A percentile compares a stretch with the other conserved stretches of the same genome.
phyloP scores from a whole-genome alignment of 2,797 vertebrate genomes.

The Enteromius argenteus region DNA sequence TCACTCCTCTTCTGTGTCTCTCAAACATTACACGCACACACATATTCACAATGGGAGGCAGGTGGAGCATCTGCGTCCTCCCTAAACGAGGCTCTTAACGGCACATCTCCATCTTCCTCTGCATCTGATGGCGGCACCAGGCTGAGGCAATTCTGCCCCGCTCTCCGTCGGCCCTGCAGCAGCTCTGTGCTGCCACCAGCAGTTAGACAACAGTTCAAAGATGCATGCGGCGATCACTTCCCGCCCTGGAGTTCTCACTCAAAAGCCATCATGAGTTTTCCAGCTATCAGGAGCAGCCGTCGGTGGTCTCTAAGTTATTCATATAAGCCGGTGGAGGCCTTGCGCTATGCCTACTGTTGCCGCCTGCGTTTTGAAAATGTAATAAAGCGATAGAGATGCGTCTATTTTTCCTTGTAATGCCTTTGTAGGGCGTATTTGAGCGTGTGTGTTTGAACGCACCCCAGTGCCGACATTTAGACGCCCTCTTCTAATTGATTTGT shows the following conservation, averaged over 20 bases:
- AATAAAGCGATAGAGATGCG: slow-evolving; percentile 43
- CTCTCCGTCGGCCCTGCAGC: slow-evolving; percentile 45
- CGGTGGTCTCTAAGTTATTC: slow-evolving; percentile 59
- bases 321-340: slow-evolving; percentile 42
- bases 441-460: slow-evolving; percentile 32
- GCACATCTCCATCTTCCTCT: slow-evolving; percentile 58
- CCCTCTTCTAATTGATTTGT: slow-evolving; percentile 64
- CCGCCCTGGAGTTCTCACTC: slow-evolving; percentile 51
- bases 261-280: slow-evolving; percentile 56
- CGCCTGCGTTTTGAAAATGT: slow-evolving; percentile 19
- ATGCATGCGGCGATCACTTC: slow-evolving; percentile 50
- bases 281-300: slow-evolving; percentile 43
- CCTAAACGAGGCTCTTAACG: slow-evolving; percentile 56
- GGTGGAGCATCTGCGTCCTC: slow-evolving; percentile 43
- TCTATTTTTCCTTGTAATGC: slow-evolving; percentile 39
- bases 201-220: slow-evolving; percentile 57
- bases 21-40: background rate
- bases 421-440: background rate
- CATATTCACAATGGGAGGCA: slow-evolving; percentile 43
- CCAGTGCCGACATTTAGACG: slow-evolving; percentile 41
- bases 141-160: slow-evolving; percentile 59
- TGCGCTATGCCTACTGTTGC: slow-evolving; percentile 50
- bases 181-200: slow-evolving; percentile 61
- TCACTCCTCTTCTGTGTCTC: background rate
- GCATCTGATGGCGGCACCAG: slow-evolving; percentile 56